phyloP scores from a whole-genome alignment of 2,113 vertebrate genomes.

The Cololabis saira region DNA sequence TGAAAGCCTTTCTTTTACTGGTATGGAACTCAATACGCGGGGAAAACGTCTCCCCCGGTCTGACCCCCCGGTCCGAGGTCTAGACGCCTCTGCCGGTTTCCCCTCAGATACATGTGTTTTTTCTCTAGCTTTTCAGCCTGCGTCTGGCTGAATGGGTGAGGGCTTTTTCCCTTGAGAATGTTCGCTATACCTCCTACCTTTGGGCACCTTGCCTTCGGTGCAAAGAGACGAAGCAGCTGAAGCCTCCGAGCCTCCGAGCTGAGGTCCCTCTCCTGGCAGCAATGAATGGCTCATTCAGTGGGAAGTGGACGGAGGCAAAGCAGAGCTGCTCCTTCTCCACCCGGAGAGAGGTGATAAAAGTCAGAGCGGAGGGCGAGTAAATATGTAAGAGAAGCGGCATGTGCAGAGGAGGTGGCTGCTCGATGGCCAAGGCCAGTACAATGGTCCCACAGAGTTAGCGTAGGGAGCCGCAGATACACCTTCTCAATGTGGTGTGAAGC shows the following conservation, averaged over 20 bases:
- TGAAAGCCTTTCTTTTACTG: conserved; percentile 29
- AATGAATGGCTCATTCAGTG: conserved; percentile 75
- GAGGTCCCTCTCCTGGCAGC: conserved; percentile 55
- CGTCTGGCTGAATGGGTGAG: conserved; percentile 14
- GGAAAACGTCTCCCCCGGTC: conserved; percentile 25
- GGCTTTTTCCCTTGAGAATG: conserved; percentile 52
- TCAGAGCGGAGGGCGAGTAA: conserved; percentile 21
- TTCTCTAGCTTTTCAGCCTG: conserved; percentile 2
- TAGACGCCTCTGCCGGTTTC: conserved; percentile 49
- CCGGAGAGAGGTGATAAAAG: conserved; percentile 63
- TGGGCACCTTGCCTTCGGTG: neutral
- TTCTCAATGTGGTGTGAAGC: conserved; percentile 22
- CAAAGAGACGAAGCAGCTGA: conserved; percentile 44
- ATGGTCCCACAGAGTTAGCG: conserved; percentile 54
- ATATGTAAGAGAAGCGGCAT: conserved; percentile 40
- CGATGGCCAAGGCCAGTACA: conserved; percentile 46
- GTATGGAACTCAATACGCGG: conserved; percentile 37
- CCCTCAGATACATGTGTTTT: neutral
- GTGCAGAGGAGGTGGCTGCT: conserved; percentile 30
- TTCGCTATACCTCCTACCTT: conserved; percentile 27
- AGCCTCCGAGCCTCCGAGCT: conserved; percentile 39
- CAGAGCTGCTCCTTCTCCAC: conserved; percentile 43
- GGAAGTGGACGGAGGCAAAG: conserved; percentile 39
- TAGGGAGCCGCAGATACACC: conserved; percentile 44
- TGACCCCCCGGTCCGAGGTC: conserved; percentile 40